phyloP scores from a whole-genome alignment of 2,888 invertebrate genomes.

The Fissipunctia ypsillon region DNA sequence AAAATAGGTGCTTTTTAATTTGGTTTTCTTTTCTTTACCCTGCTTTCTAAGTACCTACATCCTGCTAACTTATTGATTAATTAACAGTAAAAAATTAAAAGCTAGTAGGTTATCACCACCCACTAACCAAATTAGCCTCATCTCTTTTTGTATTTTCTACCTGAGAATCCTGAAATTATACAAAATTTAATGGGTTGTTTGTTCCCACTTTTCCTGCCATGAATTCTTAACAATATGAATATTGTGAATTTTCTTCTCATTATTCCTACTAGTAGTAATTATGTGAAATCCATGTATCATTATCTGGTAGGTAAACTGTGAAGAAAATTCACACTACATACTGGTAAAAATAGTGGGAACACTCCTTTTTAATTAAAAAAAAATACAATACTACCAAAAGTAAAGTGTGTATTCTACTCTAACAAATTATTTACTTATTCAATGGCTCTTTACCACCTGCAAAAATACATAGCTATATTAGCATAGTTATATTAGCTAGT shows the following conservation, averaged over 20 bases:
- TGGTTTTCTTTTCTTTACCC: slow-evolving; percentile 45
- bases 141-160: background rate
- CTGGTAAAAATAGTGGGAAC: too few species aligned
- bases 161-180: slow-evolving; percentile 1
- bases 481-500: too few species aligned
- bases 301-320: too few species aligned
- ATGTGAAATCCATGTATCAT: too few species aligned
- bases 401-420: background rate
- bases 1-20: slow-evolving; percentile 39
- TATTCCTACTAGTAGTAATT: too few species aligned
- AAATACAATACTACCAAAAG: background rate
- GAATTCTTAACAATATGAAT: too few species aligned
- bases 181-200: background rate
- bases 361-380: too few species aligned
- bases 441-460: too few species aligned
- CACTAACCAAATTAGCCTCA: background rate
- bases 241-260: too few species aligned
- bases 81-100: background rate
- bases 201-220: too few species aligned
- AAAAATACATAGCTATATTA: slow-evolving; percentile 6
- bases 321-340: too few species aligned
- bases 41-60: slow-evolving; percentile 10
- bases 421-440: background rate
- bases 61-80: background rate
- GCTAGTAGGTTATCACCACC: background rate